Conservation (phyloP, 2,888 invertebrate species). For the Melikaiella ostensackeni region DNA sequence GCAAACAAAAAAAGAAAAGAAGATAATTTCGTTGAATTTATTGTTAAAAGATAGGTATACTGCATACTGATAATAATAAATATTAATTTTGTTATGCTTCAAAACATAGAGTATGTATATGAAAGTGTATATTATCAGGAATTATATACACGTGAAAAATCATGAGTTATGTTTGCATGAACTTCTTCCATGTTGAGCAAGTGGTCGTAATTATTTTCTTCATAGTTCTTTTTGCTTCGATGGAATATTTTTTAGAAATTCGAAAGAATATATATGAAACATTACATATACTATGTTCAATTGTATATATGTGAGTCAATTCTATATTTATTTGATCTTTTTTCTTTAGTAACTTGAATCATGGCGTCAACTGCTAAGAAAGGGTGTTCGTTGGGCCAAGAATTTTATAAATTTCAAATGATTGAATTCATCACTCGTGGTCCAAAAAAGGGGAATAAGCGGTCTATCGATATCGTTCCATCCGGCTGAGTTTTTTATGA, state of each 20-base stretch:
- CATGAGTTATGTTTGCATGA: background rate
- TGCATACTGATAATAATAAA: too few relatives aligned
- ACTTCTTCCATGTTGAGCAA: background rate
- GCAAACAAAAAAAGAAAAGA: too few relatives aligned
- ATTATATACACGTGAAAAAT: background rate
- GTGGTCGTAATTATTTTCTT: background rate
- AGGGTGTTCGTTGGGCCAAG: too few relatives aligned
- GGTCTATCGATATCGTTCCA: background rate
- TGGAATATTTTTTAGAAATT: background rate
- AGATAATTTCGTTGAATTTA: too few relatives aligned
- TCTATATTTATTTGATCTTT: background rate
- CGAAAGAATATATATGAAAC: background rate
- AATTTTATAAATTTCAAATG: background rate
- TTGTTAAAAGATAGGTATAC: too few relatives aligned
- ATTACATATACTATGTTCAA: too few relatives aligned
- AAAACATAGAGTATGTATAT: too few relatives aligned
- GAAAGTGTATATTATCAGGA: background rate
- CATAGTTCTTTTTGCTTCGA: background rate
- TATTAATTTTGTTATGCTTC: too few relatives aligned
- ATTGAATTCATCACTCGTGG: background rate
- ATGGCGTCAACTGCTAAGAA: background rate
- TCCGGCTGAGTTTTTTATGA: too few relatives aligned
- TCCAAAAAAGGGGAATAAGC: background rate
- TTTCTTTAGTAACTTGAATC: background rate
- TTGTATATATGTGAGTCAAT: too few relatives aligned